Conservation (phyloP, 2,113 vertebrate species). For the Opisthocomus hoazin region DNA sequence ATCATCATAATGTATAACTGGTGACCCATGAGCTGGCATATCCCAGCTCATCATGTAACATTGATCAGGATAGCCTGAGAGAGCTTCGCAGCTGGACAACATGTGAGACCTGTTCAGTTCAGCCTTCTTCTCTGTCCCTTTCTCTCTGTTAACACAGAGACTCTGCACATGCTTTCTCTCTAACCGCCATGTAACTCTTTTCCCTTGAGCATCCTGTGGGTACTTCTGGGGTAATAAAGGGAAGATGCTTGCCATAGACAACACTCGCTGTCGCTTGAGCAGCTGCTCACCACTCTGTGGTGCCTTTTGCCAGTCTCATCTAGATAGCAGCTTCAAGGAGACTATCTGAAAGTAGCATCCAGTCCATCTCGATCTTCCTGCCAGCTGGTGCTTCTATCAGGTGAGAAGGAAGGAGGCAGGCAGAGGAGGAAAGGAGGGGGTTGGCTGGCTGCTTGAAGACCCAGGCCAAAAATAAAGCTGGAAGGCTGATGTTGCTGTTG, state of each 20-base stretch:
- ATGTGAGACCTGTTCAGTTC: background rate
- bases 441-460: background rate
- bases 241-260: background rate
- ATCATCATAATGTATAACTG: too few relatives aligned
- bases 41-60: accelerated
- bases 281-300: background rate
- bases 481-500: background rate
- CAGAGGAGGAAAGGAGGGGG: background rate
- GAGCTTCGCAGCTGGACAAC: background rate
- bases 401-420: conserved; percentile 8
- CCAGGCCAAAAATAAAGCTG: background rate
- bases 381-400: background rate
- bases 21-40: background rate
- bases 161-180: background rate
- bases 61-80: background rate
- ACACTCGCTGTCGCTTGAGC: background rate
- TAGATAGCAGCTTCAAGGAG: background rate
- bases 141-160: conserved; percentile 30
- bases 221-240: accelerated
- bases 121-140: conserved; percentile 31
- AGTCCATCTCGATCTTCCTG: background rate
- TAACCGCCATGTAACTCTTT: background rate
- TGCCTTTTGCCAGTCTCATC: background rate
- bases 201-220: background rate
- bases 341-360: background rate